These are phyloP conservation scores for Augochlorella aurata DNA, from an alignment of 2,888 invertebrate species.

Conservation along the genomic window DNA sequence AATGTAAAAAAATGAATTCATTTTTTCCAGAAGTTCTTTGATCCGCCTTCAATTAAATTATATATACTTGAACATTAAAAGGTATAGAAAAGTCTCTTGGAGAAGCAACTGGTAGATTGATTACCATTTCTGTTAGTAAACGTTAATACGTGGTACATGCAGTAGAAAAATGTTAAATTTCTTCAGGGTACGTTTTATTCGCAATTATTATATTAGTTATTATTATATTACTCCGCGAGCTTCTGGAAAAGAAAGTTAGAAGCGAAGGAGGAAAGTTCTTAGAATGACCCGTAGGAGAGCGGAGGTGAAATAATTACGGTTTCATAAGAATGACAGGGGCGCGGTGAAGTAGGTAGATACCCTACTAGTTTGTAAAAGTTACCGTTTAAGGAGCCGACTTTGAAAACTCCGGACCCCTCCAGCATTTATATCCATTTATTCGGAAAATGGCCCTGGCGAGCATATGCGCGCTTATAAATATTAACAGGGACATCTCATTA, in stretches of 20 bases:
- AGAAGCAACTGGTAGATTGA: too few species aligned
- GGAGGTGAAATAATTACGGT: background rate
- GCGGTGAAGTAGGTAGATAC: background rate
- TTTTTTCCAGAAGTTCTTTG: too few species aligned
- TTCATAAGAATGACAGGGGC: constrained; percentile 3
- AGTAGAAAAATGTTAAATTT: background rate
- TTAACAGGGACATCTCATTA: constrained; percentile 75
- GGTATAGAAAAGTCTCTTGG: too few species aligned
- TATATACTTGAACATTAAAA: too few species aligned
- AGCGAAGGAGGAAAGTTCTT: background rate
- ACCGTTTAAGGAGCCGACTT: constrained; percentile 25
- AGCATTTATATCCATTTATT: constrained; percentile 60
- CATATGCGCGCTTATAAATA: constrained; percentile 72
- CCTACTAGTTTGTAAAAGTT: constrained; percentile 22
- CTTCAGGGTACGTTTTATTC: too few species aligned
- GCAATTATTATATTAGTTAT: background rate
- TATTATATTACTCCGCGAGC: background rate
- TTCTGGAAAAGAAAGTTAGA: background rate
- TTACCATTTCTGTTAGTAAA: too few species aligned
- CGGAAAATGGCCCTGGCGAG: constrained; percentile 43
- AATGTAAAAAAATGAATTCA: too few species aligned
- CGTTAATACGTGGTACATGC: background rate
- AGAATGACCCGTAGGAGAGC: background rate
- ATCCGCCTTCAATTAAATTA: too few species aligned
- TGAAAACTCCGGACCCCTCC: constrained; percentile 27